Base-by-base conservation (phyloP, 1,140 invertebrate species). In the Leguminivora glycinivorella region DNA sequence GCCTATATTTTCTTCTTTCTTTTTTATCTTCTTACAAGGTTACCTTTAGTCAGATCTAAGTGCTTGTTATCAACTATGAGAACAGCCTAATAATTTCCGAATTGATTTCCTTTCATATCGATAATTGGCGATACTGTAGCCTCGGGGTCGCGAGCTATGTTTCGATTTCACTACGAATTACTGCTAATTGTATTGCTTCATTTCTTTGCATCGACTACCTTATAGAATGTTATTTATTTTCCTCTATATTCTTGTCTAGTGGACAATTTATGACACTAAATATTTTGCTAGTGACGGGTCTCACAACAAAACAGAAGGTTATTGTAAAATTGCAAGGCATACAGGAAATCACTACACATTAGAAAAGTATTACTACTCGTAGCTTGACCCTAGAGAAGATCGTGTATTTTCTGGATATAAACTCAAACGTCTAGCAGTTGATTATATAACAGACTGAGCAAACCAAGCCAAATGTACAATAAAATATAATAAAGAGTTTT, bases 71-170 rank as follows among this genome's bases (percentile, higher is more conserved):
- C 19, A 52, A 19, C 17, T 22, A 52, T 52, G 19, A 22, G 6
- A 19, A 52, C 19, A 10, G 47, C 19, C 17, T 22, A 22, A 22
- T 22, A 52, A n/a, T 52, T 52, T n/a, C 43, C 4, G 5, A 52
- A 52, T 52, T 52, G 47, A 52, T 52, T 52, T 9, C 47, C 17
- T 22, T 52, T 52, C 47, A 19, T 52, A 52, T 52, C 17, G 47
- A 22, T 52, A 52, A 52, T 52, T 52, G 19, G 6, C 47, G 47
- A 52, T 52, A 52, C 47, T 22, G 47, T 52, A 17, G 47, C 47
- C 19, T 19, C 19, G 6, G 47, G 47, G 47, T 52, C 47, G 47
- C 7, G 17, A 19, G 14, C 47, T 43, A 43, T 3, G 12, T 52
- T 6, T 22, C 9, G 47, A 52, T 52, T 52, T 52, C 47, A 22